Conservation (phyloP, 2,113 vertebrate species). For the Larimichthys crocea region DNA sequence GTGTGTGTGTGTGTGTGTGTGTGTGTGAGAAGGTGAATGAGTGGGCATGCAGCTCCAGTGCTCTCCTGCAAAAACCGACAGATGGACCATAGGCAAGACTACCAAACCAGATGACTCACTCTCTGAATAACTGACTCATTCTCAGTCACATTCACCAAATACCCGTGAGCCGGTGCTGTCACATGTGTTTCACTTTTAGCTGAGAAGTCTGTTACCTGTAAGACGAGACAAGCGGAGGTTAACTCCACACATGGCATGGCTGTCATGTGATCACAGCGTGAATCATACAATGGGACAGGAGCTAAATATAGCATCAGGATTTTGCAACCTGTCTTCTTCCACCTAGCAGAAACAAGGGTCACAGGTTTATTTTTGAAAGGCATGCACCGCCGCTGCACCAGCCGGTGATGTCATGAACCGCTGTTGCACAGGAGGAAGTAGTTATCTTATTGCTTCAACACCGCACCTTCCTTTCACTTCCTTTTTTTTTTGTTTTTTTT, state of each 20-base stretch:
- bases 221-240: not conserved
- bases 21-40: constrained; percentile 22
- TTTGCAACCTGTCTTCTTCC: constrained; percentile 42
- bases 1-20: constrained; percentile 1
- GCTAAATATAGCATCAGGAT: constrained; percentile 63
- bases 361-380: constrained; percentile 35
- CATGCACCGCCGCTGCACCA: not conserved
- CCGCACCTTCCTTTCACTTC: constrained; percentile 58
- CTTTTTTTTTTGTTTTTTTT: constrained; percentile 32
- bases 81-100: constrained; percentile 29
- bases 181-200: constrained; percentile 9
- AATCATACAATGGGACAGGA: constrained; percentile 22
- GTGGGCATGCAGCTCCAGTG: constrained; percentile 11
- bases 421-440: constrained; percentile 55
- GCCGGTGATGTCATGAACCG: constrained; percentile 56
- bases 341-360: constrained; percentile 8
- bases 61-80: constrained; percentile 27
- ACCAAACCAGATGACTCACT: constrained; percentile 39
- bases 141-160: constrained; percentile 19
- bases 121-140: constrained; percentile 4
- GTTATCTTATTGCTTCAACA: constrained; percentile 36
- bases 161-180: not conserved
- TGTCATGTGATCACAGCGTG: constrained; percentile 43
- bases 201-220: constrained; percentile 30
- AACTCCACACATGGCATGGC: not conserved